Base-by-base conservation (phyloP, 2,888 invertebrate species). In the Diabrotica balteata region DNA sequence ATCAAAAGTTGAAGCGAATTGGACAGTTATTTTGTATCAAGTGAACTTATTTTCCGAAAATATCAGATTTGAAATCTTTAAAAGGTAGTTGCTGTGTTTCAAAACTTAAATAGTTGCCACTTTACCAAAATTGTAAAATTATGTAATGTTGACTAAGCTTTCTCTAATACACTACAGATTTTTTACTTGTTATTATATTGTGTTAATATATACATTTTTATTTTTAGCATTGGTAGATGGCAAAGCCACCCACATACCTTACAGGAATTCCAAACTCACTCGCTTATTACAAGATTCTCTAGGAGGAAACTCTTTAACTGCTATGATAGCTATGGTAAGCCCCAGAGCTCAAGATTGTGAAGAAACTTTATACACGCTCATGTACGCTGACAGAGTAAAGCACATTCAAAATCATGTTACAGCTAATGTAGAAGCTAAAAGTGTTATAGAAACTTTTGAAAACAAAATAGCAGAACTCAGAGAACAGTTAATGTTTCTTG, bases 331-430 rank as follows among this genome's bases (percentile, higher is more conserved):
- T 3, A 97, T 96, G 67, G 89, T 97, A 50, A 96, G 97, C 6
- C 96, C 97, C 4, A 94, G 96, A 0, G 93, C 94, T 78, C 87
- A 91, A 71, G 97, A 98, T 86, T 96, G 94, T 80, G 96, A 97
- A 79, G 98, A 98, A 83, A 96, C 96, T 0, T 91, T 97, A 69
- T 96, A 95, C 78, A 97, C 98, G 0, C 86, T 98, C 57, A 89
- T 97, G 4, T 98, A 98, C 85, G 98, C 98, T 0, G 96, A 95
- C 86, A 88, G 97, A 60, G 97, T 97, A 8, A 98, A 97, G 86
- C 95, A 94, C 81, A 97, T 98, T 72, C 93, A 94, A 83, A 98
- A 98, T 85, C 90, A 91, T 75, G 95, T 97, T 64, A 92, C 92
- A 78, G 91, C 98, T 69, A 98, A 98, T 83, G 95, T 95, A 82